Evolutionary conservation across 2,888 invertebrate species (phyloP).

Genomic region (Tetragnatha montana): DNA sequence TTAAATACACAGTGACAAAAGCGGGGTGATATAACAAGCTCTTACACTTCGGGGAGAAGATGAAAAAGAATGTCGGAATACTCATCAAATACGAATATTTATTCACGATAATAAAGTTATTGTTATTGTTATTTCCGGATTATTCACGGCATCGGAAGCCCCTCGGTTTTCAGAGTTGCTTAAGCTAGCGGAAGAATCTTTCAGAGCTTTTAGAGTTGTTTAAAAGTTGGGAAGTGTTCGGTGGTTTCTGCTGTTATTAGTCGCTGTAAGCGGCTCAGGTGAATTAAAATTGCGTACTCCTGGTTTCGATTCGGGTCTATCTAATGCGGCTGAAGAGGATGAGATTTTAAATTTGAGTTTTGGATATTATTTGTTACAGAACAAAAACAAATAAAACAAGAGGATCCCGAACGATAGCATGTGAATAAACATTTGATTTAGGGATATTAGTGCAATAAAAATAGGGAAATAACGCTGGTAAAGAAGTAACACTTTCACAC

Average conservation of each 20-base stretch:
- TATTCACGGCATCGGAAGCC: background rate
- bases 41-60: constrained; percentile 7
- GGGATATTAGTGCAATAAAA: too few relatives aligned
- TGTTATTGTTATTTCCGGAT: background rate
- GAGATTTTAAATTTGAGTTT: too few relatives aligned
- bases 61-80: constrained; percentile 4
- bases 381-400: too few relatives aligned
- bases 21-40: background rate
- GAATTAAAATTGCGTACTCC: background rate
- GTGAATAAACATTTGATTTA: too few relatives aligned
- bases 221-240: background rate
- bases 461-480: too few relatives aligned
- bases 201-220: constrained; percentile 6
- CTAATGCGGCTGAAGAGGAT: too few relatives aligned
- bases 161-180: background rate
- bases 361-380: too few relatives aligned
- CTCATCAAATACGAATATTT: constrained; percentile 14
- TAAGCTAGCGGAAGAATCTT: background rate
- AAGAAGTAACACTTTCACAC: too few relatives aligned
- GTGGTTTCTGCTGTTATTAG: background rate
- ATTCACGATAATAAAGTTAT: background rate
- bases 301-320: background rate
- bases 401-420: too few relatives aligned
- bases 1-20: background rate
- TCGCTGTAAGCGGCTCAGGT: background rate